These are phyloP conservation scores for Yponomeuta evonymella DNA, from an alignment of 2,888 invertebrate species.

Conservation along the genomic window DNA sequence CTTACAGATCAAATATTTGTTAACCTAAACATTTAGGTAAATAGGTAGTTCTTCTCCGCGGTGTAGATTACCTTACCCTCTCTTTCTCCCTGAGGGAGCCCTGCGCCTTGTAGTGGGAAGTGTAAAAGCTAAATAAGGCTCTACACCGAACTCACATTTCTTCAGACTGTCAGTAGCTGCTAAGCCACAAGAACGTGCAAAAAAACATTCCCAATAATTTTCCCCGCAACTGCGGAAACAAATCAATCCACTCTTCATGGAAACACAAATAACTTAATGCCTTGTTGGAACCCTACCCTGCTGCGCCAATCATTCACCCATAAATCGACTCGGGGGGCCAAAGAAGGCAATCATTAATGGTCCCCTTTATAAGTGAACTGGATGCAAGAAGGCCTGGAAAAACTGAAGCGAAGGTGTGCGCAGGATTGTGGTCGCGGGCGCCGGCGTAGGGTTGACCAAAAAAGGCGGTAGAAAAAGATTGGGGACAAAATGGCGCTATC, in stretches of 20 bases:
- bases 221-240: neutral
- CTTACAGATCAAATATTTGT: too few relatives aligned
- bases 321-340: neutral
- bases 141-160: too few relatives aligned
- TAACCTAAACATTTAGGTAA: too few relatives aligned
- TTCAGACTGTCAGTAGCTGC: too few relatives aligned
- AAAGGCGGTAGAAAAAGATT: neutral
- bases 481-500: too few relatives aligned
- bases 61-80: too few relatives aligned
- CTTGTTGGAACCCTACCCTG: neutral
- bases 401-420: neutral
- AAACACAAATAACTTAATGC: neutral
- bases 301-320: neutral
- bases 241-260: neutral
- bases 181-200: too few relatives aligned
- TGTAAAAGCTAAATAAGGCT: too few relatives aligned
- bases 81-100: too few relatives aligned
- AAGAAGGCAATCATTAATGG: conserved; percentile 1
- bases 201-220: too few relatives aligned
- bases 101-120: too few relatives aligned
- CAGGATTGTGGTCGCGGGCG: neutral
- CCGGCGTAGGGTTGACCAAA: neutral
- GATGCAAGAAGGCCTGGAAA: neutral
- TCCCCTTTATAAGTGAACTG: neutral
- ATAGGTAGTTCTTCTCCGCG: too few relatives aligned